Evolutionary conservation across 2,797 vertebrate species (phyloP), one percentile per base, ranked within the genome.

Genomic region (Hafferia zeledoni): DNA sequence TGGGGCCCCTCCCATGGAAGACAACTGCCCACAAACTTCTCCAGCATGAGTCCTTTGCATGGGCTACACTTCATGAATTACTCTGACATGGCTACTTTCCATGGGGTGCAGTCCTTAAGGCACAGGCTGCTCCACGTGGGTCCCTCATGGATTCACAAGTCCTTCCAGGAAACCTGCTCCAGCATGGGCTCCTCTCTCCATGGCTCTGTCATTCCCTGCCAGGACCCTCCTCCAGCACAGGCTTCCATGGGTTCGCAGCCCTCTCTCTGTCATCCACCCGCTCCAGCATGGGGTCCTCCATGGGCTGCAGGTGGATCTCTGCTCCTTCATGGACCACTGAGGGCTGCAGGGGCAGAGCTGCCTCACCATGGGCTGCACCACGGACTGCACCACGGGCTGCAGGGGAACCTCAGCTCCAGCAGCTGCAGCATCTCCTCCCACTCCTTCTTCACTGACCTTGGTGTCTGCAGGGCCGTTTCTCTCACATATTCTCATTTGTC

Each of bases 311-410:
- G 17, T 39, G 59, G 18, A 39, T 28, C 12, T 39, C 35, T 60
- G 12, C 27, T 19, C 12, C 27, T 8, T 17, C 8, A 12, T 19
- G 35, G 25, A 35, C 9, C 14, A 35, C 5, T 30, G 41, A 0
- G 4, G 20, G 17, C 30, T 81, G 33, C 46, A 30, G 24, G 8
- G 5, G n/a, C 11, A 52, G 43, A 13, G 41, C 35, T 49, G 35
- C 25, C 5, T 28, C 44, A 14, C 19, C 17, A 5, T 9, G 37
- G 15, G 23, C 71, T 52, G 23, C 3, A 27, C 27, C 22, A 18
- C 0, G 0, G 10, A 6, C 71, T 52, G 23, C 4, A 27, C 27
- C 22, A 18, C 0, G 0, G 8, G 9, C 44, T 84, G 31, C 17
- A 68, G n/a, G 10, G 15, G 11, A 44, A 57, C 37, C n/a, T n/a